phyloP scores from a whole-genome alignment of 2,113 vertebrate species.

The Acanthochromis polyacanthus region DNA sequence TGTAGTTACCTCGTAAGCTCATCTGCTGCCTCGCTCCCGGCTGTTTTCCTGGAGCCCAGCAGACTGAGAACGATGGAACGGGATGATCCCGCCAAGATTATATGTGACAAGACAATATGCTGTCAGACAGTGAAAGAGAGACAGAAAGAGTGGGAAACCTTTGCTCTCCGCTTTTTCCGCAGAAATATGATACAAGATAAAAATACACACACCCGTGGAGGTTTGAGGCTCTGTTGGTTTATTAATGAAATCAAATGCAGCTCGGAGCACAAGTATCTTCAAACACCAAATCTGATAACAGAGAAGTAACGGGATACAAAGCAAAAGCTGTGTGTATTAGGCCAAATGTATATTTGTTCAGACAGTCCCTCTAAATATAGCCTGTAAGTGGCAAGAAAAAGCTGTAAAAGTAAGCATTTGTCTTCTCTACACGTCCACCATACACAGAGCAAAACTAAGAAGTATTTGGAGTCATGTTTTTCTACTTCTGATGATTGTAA shows the following conservation, averaged over 20 bases:
- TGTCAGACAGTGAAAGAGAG: conserved; percentile 50
- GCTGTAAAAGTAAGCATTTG: not conserved
- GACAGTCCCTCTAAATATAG: conserved; percentile 19
- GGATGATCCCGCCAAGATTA: conserved; percentile 51
- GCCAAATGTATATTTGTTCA: conserved; percentile 43
- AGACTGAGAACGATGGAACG: conserved; percentile 57
- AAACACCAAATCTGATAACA: conserved; percentile 38
- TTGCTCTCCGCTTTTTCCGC: conserved; percentile 44
- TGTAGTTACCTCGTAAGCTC: conserved; percentile 57
- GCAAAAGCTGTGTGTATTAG: conserved; percentile 3
- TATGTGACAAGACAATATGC: conserved; percentile 57
- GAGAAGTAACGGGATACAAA: conserved; percentile 24
- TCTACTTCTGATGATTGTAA: not conserved
- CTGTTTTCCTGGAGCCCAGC: conserved; percentile 62
- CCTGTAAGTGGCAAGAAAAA: conserved; percentile 14
- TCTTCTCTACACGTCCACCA: not conserved
- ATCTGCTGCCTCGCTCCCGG: conserved; percentile 50
- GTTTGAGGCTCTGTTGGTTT: conserved; percentile 54
- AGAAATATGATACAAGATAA: conserved; percentile 51
- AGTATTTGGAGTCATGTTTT: not conserved
- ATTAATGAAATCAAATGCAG: conserved; percentile 60
- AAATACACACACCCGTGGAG: conserved; percentile 54
- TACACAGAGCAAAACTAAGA: not conserved
- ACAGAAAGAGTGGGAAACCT: conserved; percentile 42
- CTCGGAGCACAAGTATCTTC: conserved; percentile 45